Conservation (phyloP, 2,113 vertebrate genomes). For the Eidolon helvum region DNA sequence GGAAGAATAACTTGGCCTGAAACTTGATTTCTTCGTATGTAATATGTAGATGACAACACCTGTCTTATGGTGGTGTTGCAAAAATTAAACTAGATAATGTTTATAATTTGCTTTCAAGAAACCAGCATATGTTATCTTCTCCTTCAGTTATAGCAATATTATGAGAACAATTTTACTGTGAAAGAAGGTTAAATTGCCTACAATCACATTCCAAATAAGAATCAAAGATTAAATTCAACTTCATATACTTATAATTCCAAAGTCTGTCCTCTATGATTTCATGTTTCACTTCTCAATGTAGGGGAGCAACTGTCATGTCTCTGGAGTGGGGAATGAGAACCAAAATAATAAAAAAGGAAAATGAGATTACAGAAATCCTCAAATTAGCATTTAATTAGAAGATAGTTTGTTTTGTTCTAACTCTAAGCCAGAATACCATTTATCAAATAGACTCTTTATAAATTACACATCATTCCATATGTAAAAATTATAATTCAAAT, state of each 20-base stretch:
- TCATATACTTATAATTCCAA: not conserved
- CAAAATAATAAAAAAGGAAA: not conserved
- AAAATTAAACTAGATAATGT: not conserved
- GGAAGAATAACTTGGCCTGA: not conserved
- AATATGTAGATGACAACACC: not conserved
- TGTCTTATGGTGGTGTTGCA: not conserved
- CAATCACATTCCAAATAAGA: not conserved
- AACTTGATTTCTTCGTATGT: not conserved
- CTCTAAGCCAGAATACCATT: not conserved
- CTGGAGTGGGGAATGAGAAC: not conserved
- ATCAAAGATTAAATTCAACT: not conserved
- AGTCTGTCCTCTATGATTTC: not conserved
- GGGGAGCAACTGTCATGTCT: not conserved
- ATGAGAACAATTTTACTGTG: not conserved
- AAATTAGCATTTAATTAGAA: constrained; percentile 36
- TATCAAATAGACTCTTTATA: not conserved
- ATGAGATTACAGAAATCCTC: not conserved
- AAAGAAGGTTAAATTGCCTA: not conserved
- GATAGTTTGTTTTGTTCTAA: not conserved
- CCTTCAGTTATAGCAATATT: not conserved
- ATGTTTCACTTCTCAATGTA: not conserved
- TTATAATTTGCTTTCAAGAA: not conserved
- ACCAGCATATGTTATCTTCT: not conserved
- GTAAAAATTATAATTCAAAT: constrained; percentile 11
- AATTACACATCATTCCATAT: not conserved